Evolutionary conservation across 2,888 invertebrate genomes (phyloP).

Genomic region (Cancer borealis): DNA sequence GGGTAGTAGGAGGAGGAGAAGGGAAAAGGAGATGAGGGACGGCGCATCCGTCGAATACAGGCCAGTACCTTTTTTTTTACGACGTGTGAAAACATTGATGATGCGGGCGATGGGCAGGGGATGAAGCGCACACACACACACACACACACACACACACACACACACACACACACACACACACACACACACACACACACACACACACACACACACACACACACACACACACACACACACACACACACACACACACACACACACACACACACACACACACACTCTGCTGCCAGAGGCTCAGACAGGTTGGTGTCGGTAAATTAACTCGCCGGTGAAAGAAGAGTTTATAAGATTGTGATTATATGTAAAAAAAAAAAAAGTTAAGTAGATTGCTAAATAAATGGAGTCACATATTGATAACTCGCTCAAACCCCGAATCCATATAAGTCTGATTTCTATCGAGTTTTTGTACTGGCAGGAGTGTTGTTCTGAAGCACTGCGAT

Average conservation of each 20-base stretch:
- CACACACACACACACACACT: not conserved
- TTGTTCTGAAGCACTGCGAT: too few relatives aligned
- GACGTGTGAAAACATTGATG: not conserved
- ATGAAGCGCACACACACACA: not conserved
- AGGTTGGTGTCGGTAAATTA: not conserved
- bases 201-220: not conserved
- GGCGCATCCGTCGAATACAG: not conserved
- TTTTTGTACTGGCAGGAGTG: too few relatives aligned
- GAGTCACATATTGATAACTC: not conserved
- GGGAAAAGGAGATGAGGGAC: not conserved
- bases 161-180: too few relatives aligned
- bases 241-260: too few relatives aligned
- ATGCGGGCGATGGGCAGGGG: not conserved
- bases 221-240: not conserved
- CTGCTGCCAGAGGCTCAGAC: not conserved
- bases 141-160: slow-evolving; percentile 23
- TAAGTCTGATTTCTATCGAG: too few relatives aligned
- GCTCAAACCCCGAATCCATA: too few relatives aligned
- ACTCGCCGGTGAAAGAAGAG: not conserved
- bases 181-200: too few relatives aligned
- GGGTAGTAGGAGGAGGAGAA: not conserved
- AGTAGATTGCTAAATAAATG: not conserved
- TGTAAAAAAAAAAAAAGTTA: not conserved
- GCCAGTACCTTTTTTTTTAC: not conserved
- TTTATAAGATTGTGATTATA: not conserved